A percentile compares a stretch with the other conserved stretches of the same genome.
phyloP scores from a whole-genome alignment of 1,140 invertebrate genomes.

The Anastrepha obliqua region DNA sequence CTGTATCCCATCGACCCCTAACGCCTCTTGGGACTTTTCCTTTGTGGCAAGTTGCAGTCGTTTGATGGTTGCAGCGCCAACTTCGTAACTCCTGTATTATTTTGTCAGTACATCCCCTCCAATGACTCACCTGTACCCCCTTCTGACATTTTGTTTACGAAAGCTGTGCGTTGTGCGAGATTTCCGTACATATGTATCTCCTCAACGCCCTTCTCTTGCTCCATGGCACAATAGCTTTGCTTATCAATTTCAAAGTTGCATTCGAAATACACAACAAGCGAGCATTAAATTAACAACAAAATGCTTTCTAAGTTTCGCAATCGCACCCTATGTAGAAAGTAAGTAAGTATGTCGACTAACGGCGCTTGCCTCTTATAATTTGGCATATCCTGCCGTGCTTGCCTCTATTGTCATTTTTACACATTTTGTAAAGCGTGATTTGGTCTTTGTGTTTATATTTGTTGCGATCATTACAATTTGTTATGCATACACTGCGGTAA shows the following conservation, averaged over 20 bases:
- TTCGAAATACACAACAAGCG: constrained; percentile 15
- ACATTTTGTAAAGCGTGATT: not conserved
- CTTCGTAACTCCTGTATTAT: not conserved
- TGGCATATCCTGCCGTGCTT: not conserved
- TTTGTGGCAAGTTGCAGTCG: constrained; percentile 1
- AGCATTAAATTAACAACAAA: constrained; percentile 27
- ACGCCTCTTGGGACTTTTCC: not conserved
- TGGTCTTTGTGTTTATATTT: not conserved
- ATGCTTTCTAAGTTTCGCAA: not conserved
- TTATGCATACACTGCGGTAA: constrained; percentile 2
- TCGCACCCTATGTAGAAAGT: not conserved
- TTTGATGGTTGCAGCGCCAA: not conserved
- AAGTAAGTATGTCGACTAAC: too few relatives aligned
- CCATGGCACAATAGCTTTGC: not conserved
- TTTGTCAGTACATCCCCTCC: not conserved
- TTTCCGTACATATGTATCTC: not conserved
- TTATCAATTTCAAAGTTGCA: constrained; percentile 30
- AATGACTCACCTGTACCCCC: not conserved
- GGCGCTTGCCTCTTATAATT: not conserved
- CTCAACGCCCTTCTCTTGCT: not conserved
- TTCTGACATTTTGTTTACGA: not conserved
- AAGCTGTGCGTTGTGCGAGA: not conserved
- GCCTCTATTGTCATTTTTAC: not conserved
- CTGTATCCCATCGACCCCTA: not conserved
- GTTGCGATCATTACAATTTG: constrained; percentile 2